Evolutionary conservation across 2,113 vertebrate species (phyloP).

Genomic region (Python bivittatus): DNA sequence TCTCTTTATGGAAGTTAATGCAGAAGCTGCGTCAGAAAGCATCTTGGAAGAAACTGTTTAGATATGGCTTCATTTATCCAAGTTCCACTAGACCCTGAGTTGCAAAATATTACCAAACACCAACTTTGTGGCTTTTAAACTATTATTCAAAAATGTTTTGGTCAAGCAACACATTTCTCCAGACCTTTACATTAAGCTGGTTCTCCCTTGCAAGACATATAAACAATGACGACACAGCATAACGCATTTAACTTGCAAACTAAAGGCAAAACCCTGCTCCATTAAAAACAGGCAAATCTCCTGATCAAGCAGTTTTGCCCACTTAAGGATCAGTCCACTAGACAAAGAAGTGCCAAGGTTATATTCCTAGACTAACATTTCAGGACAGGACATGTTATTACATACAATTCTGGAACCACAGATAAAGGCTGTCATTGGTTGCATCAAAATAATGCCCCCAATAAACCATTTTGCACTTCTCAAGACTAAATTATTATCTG

Average conservation of each 20-base stretch:
- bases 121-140: slow-evolving; percentile 21
- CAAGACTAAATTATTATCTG: slow-evolving; percentile 33
- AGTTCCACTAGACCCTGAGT: slow-evolving; percentile 19
- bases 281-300: slow-evolving; percentile 37
- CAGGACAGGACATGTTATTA: slow-evolving; percentile 57
- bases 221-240: slow-evolving; percentile 38
- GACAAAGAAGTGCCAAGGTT: slow-evolving; percentile 26
- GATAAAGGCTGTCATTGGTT: slow-evolving; percentile 55
- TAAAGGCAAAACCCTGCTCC: slow-evolving; percentile 31
- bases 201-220: slow-evolving; percentile 10
- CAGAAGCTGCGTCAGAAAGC: not conserved
- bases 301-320: slow-evolving; percentile 30
- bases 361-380: slow-evolving; percentile 44
- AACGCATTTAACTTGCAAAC: slow-evolving; percentile 30
- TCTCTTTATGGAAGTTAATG: not conserved
- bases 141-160: not conserved
- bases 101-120: slow-evolving; percentile 25
- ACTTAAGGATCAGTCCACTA: slow-evolving; percentile 32
- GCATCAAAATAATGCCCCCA: slow-evolving; percentile 51
- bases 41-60: slow-evolving; percentile 1
- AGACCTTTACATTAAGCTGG: slow-evolving; percentile 20
- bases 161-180: slow-evolving; percentile 31
- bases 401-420: slow-evolving; percentile 29
- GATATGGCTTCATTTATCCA: slow-evolving; percentile 41
- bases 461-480: slow-evolving; percentile 52